phyloP scores from a whole-genome alignment of 2,888 invertebrate species.

The Stenotaenia linearis region DNA sequence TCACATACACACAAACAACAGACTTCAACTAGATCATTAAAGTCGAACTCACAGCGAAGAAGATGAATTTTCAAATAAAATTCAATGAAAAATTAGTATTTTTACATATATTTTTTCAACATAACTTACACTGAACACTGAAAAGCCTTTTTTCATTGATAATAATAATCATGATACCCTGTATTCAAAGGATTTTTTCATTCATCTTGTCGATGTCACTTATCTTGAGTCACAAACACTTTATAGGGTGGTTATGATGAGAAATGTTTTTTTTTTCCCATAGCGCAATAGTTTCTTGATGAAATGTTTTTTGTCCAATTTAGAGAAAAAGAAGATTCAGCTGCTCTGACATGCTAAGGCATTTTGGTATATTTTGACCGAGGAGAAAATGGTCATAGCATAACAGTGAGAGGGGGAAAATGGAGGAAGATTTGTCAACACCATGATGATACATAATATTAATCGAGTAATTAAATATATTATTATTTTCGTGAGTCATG shows the following conservation, averaged over 20 bases:
- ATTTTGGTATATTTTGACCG: constrained; percentile 22
- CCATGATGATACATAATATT: not conserved
- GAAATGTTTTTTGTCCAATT: constrained; percentile 14
- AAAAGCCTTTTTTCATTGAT: not conserved
- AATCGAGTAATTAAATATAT: not conserved
- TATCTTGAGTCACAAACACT: not conserved
- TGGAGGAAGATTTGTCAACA: constrained; percentile 6
- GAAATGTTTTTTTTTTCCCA: constrained; percentile 1
- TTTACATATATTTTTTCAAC: not conserved
- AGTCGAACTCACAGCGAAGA: constrained; percentile 12
- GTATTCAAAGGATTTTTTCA: constrained; percentile 20
- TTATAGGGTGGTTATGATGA: not conserved
- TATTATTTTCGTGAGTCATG: constrained; percentile 1
- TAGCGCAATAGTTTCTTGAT: not conserved
- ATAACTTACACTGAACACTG: constrained; percentile 13
- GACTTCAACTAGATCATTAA: constrained; percentile 26
- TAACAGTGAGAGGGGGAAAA: not conserved
- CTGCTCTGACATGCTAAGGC: constrained; percentile 24
- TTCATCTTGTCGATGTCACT: not conserved
- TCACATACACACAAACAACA: constrained; percentile 26
- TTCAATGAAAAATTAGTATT: not conserved
- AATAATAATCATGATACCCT: not conserved
- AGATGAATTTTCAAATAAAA: not conserved
- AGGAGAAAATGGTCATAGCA: constrained; percentile 1
- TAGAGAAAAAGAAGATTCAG: constrained; percentile 21